phyloP scores from a whole-genome alignment of 2,888 invertebrate species.

The Theodoxus fluviatilis region DNA sequence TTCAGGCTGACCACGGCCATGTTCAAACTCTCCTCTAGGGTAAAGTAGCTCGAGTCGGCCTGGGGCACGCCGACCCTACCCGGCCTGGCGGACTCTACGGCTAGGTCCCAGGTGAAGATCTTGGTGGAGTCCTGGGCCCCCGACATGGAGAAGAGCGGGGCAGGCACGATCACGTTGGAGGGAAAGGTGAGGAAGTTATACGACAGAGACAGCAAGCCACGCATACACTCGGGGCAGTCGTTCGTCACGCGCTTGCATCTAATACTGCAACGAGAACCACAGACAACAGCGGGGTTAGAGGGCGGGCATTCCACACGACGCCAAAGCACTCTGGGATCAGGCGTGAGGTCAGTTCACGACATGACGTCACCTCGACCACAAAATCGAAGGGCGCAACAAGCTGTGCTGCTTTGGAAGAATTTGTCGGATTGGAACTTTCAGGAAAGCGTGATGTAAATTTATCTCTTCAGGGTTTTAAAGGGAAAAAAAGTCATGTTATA shows the following conservation, averaged over 20 bases:
- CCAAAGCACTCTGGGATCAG: too few relatives aligned
- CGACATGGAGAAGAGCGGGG: slow-evolving; percentile 85
- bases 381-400: too few relatives aligned
- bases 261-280: slow-evolving; percentile 54
- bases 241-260: slow-evolving; percentile 80
- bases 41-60: slow-evolving; percentile 63
- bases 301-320: too few relatives aligned
- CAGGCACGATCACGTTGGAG: slow-evolving; percentile 69
- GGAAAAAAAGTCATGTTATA: too few relatives aligned
- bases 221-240: slow-evolving; percentile 79
- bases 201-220: slow-evolving; percentile 84
- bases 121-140: slow-evolving; percentile 79
- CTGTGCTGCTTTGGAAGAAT: too few relatives aligned
- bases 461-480: too few relatives aligned
- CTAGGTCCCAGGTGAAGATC: slow-evolving; percentile 78
- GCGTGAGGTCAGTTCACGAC: too few relatives aligned
- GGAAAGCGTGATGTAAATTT: too few relatives aligned
- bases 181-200: slow-evolving; percentile 94
- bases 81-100: slow-evolving; percentile 71
- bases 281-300: too few relatives aligned
- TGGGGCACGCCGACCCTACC: slow-evolving; percentile 63
- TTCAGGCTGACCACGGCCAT: slow-evolving; percentile 78
- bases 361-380: too few relatives aligned
- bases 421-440: too few relatives aligned
- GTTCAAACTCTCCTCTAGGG: slow-evolving; percentile 59